Base-by-base conservation (phyloP, 2,888 invertebrate genomes). In the Falcaria lacertinaria region DNA sequence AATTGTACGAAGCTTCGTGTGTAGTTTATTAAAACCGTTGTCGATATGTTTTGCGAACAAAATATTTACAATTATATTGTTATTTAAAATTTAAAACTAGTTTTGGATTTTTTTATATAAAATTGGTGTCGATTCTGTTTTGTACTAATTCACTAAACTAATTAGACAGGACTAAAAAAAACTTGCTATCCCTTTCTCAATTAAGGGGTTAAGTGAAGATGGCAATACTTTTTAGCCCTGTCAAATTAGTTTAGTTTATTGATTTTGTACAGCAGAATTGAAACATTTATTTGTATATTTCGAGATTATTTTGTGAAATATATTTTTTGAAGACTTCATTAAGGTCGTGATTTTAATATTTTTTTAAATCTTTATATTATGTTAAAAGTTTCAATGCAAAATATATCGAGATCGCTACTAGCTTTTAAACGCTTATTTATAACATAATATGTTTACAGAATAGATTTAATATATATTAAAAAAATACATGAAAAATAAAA, bases 361-460 rank as follows among this genome's bases (percentile, higher is more conserved):
- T 39, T 17, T 28, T 36, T n/a, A 46, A 52, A 50, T 53, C 51
- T 42, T 48, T 45, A 50, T 50, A 45, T 43, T 2, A 35, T 48
- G 48, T 50, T 54, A 8, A n/a, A 17, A 22, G 7, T 37, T 22
- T n/a, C n/a, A n/a, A n/a, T n/a, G 15, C 14, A 8, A 25, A 25
- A 14, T 8, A 22, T 15, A 2, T 25, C 8, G 14, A 25, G 37
- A 15, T 8, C 14, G 22, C 3, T 11, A 4, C 3, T 28, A 28
- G 28, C 6, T 28, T 28, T 28, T 11, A 11, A 11, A 3, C 79
- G 82, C 83, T 82, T 79, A 60, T 69, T 74, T 53, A 65, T 37
- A 47, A 45, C 54, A 52, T 62, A 45, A 52, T 63, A 72, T 78
- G 71, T 76, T 75, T 66, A 66, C 62, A 61, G 14, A 15, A 15